phyloP scores from a whole-genome alignment of 1,140 invertebrate species.

The Drosophila equinoxialis region DNA sequence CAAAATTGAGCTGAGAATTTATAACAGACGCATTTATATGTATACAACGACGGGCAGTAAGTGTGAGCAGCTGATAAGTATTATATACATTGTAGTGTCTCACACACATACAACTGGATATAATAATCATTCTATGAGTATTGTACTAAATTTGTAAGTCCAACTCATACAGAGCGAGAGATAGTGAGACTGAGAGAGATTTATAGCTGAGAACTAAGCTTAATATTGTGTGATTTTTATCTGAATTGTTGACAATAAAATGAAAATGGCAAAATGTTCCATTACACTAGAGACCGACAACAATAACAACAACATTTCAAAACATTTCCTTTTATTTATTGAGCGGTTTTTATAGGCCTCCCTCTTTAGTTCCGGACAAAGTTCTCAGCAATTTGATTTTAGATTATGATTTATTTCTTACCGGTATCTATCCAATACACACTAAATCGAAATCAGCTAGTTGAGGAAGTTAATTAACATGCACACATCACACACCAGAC shows the following conservation, averaged over 20 bases:
- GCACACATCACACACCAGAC: slow-evolving; percentile 29
- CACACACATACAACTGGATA: slow-evolving; percentile 11
- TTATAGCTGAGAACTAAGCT: slow-evolving; percentile 29
- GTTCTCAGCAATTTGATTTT: slow-evolving; percentile 21
- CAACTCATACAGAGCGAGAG: slow-evolving; percentile 11
- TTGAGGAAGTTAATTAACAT: slow-evolving; percentile 74
- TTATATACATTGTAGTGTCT: background rate
- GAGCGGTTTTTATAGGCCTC: slow-evolving; percentile 29
- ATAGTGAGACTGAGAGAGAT: slow-evolving; percentile 16
- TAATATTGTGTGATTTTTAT: slow-evolving; percentile 50
- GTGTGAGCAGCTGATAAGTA: slow-evolving; percentile 56
- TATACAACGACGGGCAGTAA: slow-evolving; percentile 34
- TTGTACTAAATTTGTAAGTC: slow-evolving; percentile 29
- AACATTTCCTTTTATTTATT: slow-evolving; percentile 18
- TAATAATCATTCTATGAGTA: slow-evolving; percentile 28
- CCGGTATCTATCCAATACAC: slow-evolving; percentile 1
- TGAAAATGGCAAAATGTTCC: slow-evolving; percentile 21
- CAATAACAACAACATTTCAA: background rate
- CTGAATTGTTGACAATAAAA: slow-evolving; percentile 31
- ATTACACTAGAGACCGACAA: slow-evolving; percentile 18
- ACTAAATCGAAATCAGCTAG: slow-evolving; percentile 6
- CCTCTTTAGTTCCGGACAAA: slow-evolving; percentile 54
- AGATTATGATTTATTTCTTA: slow-evolving; percentile 40
- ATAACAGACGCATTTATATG: slow-evolving; percentile 59
- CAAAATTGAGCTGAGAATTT: slow-evolving; percentile 58